Evolutionary conservation across 2,113 vertebrate genomes (phyloP).

Genomic region (Rhinogobius similis): DNA sequence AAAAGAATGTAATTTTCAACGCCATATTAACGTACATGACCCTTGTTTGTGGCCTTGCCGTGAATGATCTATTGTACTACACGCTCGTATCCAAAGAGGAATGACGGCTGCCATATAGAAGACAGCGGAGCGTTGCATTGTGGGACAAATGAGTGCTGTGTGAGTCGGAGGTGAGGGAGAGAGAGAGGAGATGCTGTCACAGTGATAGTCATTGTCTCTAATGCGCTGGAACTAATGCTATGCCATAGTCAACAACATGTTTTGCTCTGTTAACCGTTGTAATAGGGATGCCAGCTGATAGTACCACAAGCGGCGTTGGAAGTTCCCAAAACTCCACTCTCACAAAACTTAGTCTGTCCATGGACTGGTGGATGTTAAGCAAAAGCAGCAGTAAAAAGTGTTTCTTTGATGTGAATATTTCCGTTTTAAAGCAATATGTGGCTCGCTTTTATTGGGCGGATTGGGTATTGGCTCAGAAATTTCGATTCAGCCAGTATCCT

Average conservation of each 20-base stretch:
- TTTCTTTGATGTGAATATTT: background rate
- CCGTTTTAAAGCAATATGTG: background rate
- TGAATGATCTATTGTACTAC: slow-evolving; percentile 22
- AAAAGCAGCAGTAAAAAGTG: background rate
- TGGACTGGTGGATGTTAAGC: slow-evolving; percentile 10
- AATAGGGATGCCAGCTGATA: slow-evolving; percentile 63
- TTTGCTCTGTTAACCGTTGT: slow-evolving; percentile 69
- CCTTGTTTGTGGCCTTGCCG: slow-evolving; percentile 13
- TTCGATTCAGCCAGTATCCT: too few species aligned
- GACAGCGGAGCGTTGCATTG: slow-evolving; percentile 37
- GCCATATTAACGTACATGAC: slow-evolving; percentile 25
- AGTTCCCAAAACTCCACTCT: slow-evolving; percentile 29
- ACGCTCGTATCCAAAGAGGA: slow-evolving; percentile 16
- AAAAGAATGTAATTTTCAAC: slow-evolving; percentile 27
- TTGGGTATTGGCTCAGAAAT: too few species aligned
- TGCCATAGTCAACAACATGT: slow-evolving; percentile 70
- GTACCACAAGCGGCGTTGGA: slow-evolving; percentile 42
- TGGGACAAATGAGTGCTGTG: slow-evolving; percentile 50
- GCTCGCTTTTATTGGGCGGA: too few species aligned
- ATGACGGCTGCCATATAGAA: slow-evolving; percentile 20
- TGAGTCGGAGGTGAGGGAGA: slow-evolving; percentile 20
- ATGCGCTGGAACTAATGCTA: slow-evolving; percentile 71
- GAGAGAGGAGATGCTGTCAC: slow-evolving; percentile 58
- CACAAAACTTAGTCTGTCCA: slow-evolving; percentile 22
- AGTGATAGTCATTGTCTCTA: slow-evolving; percentile 71